Evolutionary conservation across 2,888 invertebrate genomes (phyloP), one percentile per base, ranked within the genome.

Genomic region (Apamea sordens): DNA sequence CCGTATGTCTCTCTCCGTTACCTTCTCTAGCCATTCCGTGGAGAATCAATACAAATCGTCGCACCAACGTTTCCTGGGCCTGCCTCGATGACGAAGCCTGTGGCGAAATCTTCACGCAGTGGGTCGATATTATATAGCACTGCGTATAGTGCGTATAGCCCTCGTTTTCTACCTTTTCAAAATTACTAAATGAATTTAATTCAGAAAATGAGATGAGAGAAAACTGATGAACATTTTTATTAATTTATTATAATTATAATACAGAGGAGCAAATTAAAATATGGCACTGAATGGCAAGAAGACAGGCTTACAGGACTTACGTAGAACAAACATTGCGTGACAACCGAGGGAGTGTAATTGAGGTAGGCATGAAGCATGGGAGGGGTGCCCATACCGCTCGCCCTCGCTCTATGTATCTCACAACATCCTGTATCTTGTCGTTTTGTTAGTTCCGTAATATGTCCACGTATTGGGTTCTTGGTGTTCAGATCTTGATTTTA

Each of bases 311-410:
- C 24, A 64, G 36, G 36, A 47, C 28, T 73, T 59, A 73, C 50
- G 59, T 41, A 69, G 53, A 44, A 73, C 81, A 81, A 81, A 80
- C 53, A 85, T 36, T 71, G 44, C 73, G 50, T 32, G 82, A 28
- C 68, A 85, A 56, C 41, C 18, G 86, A 73, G 86, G 82, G 82
- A 67, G 74, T 50, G 64, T 81, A 73, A 85, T 85, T 81, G 15
- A 64, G 53, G 69, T 56, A 70, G 47, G 81, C 50, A 59, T 53
- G 44, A 36, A 59, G 63, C 24, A 41, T 41, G 59, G 28, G 63
- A 80, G 81, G 82, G 82, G 85, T 44, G 68, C 21, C 24, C 21
- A 8, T 36, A 11, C 1, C n/a, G 56, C 21, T 59, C 63, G 73
- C 69, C 82, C 63, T 63, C 59, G 4, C 44, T 73, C 69, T 73